Evolutionary conservation across 2,797 vertebrate species (phyloP).

Genomic region (Gephyroberyx darwinii): DNA sequence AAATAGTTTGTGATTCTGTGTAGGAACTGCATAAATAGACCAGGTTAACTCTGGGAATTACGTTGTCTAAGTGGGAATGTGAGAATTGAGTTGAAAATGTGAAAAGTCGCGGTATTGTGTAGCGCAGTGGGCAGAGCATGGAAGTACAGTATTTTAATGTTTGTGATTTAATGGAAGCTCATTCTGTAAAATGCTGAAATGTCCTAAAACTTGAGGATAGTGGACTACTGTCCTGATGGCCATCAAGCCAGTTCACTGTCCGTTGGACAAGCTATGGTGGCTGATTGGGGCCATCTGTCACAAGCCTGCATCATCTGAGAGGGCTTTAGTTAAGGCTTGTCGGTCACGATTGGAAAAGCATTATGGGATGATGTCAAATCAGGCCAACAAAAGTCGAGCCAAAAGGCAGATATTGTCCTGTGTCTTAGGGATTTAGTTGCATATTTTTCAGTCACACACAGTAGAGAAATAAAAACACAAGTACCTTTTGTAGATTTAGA

Average conservation of each 20-base stretch:
- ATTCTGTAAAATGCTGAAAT: background rate
- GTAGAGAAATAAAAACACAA: background rate
- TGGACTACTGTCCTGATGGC: background rate
- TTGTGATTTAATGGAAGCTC: background rate
- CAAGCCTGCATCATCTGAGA: background rate
- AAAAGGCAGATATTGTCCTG: background rate
- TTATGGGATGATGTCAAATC: background rate
- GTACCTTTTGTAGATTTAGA: background rate
- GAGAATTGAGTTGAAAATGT: background rate
- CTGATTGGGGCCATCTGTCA: slow-evolving; percentile 10
- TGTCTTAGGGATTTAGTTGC: background rate
- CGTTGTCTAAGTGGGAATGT: background rate
- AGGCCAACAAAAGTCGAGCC: background rate
- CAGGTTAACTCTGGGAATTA: background rate
- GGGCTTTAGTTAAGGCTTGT: background rate
- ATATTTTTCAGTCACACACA: background rate
- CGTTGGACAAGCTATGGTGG: background rate
- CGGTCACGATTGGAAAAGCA: background rate
- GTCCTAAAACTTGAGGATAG: background rate
- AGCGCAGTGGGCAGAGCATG: background rate
- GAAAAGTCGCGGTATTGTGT: slow-evolving; percentile 20
- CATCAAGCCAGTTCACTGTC: background rate
- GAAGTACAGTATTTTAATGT: background rate
- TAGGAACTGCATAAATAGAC: background rate
- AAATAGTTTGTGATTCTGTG: background rate